phyloP scores from a whole-genome alignment of 1,140 invertebrate genomes.

The Steinernema feltiae region DNA sequence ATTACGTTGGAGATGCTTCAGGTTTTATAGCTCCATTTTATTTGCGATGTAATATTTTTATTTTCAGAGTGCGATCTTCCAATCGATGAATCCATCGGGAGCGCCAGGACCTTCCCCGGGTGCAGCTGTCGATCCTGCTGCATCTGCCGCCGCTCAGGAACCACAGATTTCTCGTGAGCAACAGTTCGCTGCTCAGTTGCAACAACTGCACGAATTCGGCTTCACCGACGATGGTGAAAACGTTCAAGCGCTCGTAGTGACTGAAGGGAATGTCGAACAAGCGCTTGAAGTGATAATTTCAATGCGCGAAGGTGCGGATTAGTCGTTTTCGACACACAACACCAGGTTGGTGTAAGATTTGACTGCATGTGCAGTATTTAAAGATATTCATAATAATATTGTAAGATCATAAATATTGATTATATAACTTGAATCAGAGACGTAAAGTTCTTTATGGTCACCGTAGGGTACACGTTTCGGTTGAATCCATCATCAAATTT shows the following conservation, averaged over 20 bases:
- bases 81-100: background rate
- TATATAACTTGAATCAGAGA: constrained; percentile 21
- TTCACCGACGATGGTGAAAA: constrained; percentile 39
- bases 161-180: constrained; percentile 5
- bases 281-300: constrained; percentile 42
- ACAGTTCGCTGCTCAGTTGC: constrained; percentile 29
- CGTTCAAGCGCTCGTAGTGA: constrained; percentile 24
- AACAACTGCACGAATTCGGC: constrained; percentile 40
- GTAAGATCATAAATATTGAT: no score
- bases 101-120: no score
- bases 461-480: constrained; percentile 15
- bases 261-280: constrained; percentile 37
- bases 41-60: background rate
- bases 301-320: constrained; percentile 20
- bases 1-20: constrained; percentile 1
- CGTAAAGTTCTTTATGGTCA: constrained; percentile 14
- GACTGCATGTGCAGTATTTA: no score
- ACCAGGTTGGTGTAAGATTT: no score
- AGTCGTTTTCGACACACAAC: no score
- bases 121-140: background rate
- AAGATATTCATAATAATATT: no score
- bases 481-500: background rate
- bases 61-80: background rate
- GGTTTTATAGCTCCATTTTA: background rate
- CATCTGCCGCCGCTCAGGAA: background rate